Percentiles rank a stretch among this genome's conserved stretches.
Conservation (phyloP, 1,140 invertebrate genomes). For the Rhopalosiphum padi region DNA sequence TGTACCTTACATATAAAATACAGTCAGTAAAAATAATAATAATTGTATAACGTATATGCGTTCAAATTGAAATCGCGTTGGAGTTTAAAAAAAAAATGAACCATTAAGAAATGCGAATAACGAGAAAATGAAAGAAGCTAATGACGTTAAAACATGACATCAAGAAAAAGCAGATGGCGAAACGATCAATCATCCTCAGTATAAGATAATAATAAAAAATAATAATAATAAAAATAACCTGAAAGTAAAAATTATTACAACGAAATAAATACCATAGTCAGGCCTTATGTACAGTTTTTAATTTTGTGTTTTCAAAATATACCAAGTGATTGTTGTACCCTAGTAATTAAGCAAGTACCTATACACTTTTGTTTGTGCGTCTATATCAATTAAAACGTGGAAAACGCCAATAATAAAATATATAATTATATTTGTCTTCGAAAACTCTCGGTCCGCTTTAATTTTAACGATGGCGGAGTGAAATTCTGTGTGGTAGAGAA, state of each 20-base stretch:
- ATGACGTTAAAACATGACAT: constrained; percentile 28
- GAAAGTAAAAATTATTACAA: constrained; percentile 1
- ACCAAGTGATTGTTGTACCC: background rate
- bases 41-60: background rate
- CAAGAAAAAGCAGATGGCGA: constrained; percentile 20
- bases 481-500: background rate
- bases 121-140: background rate
- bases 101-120: background rate
- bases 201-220: background rate
- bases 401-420: background rate
- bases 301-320: background rate
- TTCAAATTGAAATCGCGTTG: background rate
- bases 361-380: background rate
- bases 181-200: constrained; percentile 47
- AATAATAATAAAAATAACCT: background rate
- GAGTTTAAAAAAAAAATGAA: background rate
- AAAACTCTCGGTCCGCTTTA: background rate
- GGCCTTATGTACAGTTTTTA: background rate
- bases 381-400: background rate
- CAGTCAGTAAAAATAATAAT: background rate
- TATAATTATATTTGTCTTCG: background rate
- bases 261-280: background rate
- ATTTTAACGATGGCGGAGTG: background rate
- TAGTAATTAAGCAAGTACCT: background rate
- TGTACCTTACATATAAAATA: background rate